Conservation (phyloP, 2,113 vertebrate genomes). For the Paedocypris sp. region DNA sequence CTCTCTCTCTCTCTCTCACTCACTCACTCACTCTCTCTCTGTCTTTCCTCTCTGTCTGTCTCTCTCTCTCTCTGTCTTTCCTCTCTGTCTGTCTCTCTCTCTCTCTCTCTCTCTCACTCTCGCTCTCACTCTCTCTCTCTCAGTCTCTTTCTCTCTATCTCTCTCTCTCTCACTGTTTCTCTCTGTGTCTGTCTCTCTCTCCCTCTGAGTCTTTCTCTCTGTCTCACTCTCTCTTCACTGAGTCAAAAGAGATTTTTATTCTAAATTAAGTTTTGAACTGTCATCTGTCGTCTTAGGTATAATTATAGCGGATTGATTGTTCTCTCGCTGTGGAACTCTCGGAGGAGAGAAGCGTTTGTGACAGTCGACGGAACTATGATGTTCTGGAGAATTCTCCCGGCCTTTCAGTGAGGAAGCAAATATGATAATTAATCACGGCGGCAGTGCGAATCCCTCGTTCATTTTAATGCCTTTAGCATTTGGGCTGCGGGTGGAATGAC, state of each 20-base stretch:
- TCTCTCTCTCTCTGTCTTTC: conserved; percentile 61
- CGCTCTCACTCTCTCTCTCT: conserved; percentile 81
- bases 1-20: conserved; percentile 98
- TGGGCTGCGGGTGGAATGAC: conserved; percentile 48
- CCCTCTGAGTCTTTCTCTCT: conserved; percentile 88
- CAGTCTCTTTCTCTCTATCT: conserved; percentile 81
- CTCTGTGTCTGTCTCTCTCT: background rate
- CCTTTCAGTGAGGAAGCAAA: conserved; percentile 60
- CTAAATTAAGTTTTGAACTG: conserved; percentile 99
- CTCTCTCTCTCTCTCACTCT: conserved; percentile 88
- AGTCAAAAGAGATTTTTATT: conserved; percentile 98
- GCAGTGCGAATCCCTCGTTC: conserved; percentile 50
- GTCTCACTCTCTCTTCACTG: conserved; percentile 98
- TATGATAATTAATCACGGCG: conserved; percentile 63
- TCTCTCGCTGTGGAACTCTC: conserved; percentile 67
- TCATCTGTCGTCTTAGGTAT: conserved; percentile 99
- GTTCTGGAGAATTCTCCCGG: conserved; percentile 57
- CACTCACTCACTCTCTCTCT: conserved; percentile 37
- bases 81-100: conserved; percentile 88
- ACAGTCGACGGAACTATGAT: conserved; percentile 53
- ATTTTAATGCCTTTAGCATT: conserved; percentile 58
- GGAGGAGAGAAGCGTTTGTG: conserved; percentile 60
- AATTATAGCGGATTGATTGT: conserved; percentile 99
- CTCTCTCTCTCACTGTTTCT: conserved; percentile 81
- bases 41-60: conserved; percentile 98